phyloP scores from a whole-genome alignment of 2,797 vertebrate species.

The Hybognathus amarus region DNA sequence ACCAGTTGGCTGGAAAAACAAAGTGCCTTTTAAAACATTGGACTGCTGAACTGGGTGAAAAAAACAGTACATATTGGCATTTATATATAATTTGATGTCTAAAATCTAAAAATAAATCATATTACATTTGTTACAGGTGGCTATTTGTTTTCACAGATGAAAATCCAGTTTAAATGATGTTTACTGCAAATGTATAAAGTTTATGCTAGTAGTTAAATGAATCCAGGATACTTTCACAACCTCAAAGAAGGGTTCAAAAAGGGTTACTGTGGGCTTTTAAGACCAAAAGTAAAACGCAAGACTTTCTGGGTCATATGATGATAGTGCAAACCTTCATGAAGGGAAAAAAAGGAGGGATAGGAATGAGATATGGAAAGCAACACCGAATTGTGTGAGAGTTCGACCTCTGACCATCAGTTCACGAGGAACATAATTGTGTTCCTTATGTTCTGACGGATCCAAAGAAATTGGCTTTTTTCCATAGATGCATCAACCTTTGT shows the following conservation, averaged over 20 bases:
- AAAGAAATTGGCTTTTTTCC: not conserved
- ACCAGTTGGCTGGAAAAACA: constrained; percentile 3
- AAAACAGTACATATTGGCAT: not conserved
- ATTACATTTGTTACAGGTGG: not conserved
- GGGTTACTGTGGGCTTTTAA: not conserved
- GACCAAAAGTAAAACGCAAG: not conserved
- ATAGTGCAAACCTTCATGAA: not conserved
- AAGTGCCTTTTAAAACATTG: not conserved
- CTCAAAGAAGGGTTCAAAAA: constrained; percentile 20
- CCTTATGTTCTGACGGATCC: not conserved
- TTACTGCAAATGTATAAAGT: constrained; percentile 3
- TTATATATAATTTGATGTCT: not conserved
- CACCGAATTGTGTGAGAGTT: not conserved
- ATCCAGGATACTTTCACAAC: not conserved
- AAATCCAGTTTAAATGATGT: not conserved
- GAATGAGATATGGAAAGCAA: not conserved
- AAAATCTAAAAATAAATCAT: not conserved
- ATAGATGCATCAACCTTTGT: not conserved
- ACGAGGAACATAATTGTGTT: not conserved
- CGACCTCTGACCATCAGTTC: not conserved
- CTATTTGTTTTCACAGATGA: not conserved
- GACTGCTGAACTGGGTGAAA: not conserved
- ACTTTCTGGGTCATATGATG: constrained; percentile 6
- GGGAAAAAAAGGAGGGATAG: not conserved
- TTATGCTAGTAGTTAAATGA: not conserved